Evolutionary conservation across 2,888 invertebrate genomes (phyloP).

Genomic region (Diadegma fenestrale): DNA sequence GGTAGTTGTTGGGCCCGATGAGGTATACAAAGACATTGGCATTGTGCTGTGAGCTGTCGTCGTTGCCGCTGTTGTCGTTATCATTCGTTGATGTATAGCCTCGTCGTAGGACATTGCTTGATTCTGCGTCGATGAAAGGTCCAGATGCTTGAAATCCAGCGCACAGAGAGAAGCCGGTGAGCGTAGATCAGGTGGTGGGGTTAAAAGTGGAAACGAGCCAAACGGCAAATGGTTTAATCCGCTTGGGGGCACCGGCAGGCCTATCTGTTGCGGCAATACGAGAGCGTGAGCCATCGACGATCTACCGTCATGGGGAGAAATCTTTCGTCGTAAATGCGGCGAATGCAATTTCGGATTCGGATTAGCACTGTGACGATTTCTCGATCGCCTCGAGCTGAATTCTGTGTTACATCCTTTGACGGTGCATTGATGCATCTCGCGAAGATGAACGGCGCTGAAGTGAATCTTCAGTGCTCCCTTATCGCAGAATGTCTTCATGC

Average conservation of each 20-base stretch:
- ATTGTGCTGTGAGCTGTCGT: constrained; percentile 86
- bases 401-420: constrained; percentile 99
- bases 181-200: constrained; percentile 89
- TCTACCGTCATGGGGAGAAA: constrained; percentile 96
- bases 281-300: constrained; percentile 95
- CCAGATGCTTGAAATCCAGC: constrained; percentile 89
- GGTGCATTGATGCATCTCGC: constrained; percentile 99
- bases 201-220: constrained; percentile 91
- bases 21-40: constrained; percentile 79
- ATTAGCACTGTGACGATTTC: constrained; percentile 98
- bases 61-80: constrained; percentile 85
- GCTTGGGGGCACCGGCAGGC: constrained; percentile 88
- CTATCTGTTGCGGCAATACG: constrained; percentile 90
- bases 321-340: constrained; percentile 96
- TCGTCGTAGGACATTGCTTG: constrained; percentile 84
- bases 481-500: constrained; percentile 99
- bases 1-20: constrained; percentile 87
- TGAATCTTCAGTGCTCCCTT: constrained; percentile 99
- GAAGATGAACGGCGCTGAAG: constrained; percentile 98
- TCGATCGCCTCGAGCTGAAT: constrained; percentile 98
- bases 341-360: constrained; percentile 99
- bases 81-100: constrained; percentile 87
- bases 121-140: constrained; percentile 86
- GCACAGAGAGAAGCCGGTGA: constrained; percentile 86
- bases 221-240: constrained; percentile 91